A percentile compares a stretch with the other conserved stretches of the same genome.
These are phyloP conservation scores for Anableps anableps DNA, from an alignment of 2,797 vertebrate genomes.

Conservation along the genomic window DNA sequence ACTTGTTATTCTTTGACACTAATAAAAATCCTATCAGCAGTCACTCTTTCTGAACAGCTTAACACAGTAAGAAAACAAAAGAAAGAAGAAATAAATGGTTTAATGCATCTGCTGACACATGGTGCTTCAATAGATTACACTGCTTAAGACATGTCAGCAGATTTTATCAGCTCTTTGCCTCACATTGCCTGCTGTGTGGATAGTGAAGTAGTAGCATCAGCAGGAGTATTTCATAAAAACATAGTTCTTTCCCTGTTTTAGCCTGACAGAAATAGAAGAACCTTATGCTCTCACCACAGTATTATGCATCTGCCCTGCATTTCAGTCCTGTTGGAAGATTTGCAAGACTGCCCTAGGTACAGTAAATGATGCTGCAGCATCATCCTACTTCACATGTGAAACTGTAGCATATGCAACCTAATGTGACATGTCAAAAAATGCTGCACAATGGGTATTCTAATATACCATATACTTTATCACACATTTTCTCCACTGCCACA, in stretches of 20 bases:
- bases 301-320: background rate
- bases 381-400: background rate
- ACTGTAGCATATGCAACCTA: background rate
- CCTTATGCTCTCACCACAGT: background rate
- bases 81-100: background rate
- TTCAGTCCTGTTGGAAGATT: background rate
- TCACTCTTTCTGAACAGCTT: conserved; percentile 21
- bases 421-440: background rate
- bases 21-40: conserved; percentile 35
- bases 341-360: background rate
- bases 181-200: conserved; percentile 6
- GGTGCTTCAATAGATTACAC: conserved; percentile 22
- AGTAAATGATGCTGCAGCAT: background rate
- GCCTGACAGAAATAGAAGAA: conserved; percentile 40
- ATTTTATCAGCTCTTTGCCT: conserved; percentile 26
- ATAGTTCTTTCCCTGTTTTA: conserved; percentile 9
- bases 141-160: conserved; percentile 36
- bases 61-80: background rate
- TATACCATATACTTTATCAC: background rate
- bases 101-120: background rate
- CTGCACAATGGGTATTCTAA: background rate
- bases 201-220: conserved; percentile 40
- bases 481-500: background rate
- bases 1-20: conserved; percentile 56
- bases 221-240: conserved; percentile 20